Base-by-base conservation (phyloP, 2,888 invertebrate species). In the Ectropis crepuscularia region DNA sequence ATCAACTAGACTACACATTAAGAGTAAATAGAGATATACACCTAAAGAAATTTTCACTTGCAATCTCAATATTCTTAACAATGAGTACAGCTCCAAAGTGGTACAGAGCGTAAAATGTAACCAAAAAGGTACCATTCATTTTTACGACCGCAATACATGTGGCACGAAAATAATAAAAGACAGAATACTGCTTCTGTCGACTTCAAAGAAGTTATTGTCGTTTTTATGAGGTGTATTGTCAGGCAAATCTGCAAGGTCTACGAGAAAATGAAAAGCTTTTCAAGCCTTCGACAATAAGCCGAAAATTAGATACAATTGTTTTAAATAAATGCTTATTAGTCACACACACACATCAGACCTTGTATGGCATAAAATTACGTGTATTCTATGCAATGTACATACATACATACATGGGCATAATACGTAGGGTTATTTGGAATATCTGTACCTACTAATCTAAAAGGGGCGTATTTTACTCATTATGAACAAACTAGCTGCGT, bases 181-280 rank as follows among this genome's bases (percentile, higher is more conserved):
- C 39, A 43, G 50, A 50, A 55, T 47, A 54, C 45, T 37, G 28
- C 50, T 38, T 39, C 54, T 63, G 49, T 36, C 7, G 10, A 48
- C 11, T 53, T 48, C 57, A 57, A 57, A 43, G 47, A 53, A 57
- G 43, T 39, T 57, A 43, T 57, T 48, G 53, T 60, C 36, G 53
- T 42, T 42, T 57, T 48, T 51, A 64, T 43, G 60, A 57, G 48
- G 6, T 43, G 37, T 51, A 64, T 60, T 53, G 60, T 47, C 5
- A 61, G 28, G 43, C 60, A 59, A 55, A 60, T 55, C 53, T 53
- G 53, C 53, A 43, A 60, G 37, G 38, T 63, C 42, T 37, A 12
- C 8, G 45, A 45, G 8, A 12, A 54, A 54, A 8, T 49, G 12
- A 59, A 39, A 48, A 28, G 28, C 41, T 11, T 51, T 46, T 55